Conservation (phyloP, 2,113 vertebrate genomes). For the Alectura lathami region DNA sequence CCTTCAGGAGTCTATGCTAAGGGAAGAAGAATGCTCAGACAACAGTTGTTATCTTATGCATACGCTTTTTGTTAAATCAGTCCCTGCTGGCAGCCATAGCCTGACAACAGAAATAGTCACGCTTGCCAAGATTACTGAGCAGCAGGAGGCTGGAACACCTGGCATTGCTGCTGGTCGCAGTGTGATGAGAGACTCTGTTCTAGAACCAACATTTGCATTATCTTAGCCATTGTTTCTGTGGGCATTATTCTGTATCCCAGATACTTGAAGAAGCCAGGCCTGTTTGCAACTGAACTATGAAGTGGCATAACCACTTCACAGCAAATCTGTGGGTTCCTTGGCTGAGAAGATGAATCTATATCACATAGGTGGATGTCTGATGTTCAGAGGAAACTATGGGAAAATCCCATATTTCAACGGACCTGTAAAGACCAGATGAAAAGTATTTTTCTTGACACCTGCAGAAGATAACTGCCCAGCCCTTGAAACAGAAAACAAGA, state of each 20-base stretch:
- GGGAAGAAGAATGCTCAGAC: not conserved
- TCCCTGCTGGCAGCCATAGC: not conserved
- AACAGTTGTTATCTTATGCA: not conserved
- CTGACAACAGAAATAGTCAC: not conserved
- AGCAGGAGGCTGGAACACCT: not conserved
- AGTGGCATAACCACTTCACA: not conserved
- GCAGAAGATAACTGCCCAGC: not conserved
- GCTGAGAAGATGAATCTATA: not conserved
- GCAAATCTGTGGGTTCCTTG: not conserved
- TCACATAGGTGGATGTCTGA: not conserved
- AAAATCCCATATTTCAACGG: not conserved
- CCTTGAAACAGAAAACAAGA: not conserved
- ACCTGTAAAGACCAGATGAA: not conserved
- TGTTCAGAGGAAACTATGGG: not conserved
- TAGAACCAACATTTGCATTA: not conserved
- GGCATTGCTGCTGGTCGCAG: not conserved
- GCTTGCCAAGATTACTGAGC: not conserved
- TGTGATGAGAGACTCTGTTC: not conserved
- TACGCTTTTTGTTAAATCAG: rapidly evolving
- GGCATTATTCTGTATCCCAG: not conserved
- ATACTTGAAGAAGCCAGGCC: not conserved
- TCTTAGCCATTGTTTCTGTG: not conserved
- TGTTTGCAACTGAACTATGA: not conserved
- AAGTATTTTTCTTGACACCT: not conserved
- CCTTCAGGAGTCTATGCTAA: not conserved